Percentiles rank a stretch among this genome's conserved stretches.
phyloP scores from a whole-genome alignment of 2,888 invertebrate species.

The Rhyacophila evoluta region DNA sequence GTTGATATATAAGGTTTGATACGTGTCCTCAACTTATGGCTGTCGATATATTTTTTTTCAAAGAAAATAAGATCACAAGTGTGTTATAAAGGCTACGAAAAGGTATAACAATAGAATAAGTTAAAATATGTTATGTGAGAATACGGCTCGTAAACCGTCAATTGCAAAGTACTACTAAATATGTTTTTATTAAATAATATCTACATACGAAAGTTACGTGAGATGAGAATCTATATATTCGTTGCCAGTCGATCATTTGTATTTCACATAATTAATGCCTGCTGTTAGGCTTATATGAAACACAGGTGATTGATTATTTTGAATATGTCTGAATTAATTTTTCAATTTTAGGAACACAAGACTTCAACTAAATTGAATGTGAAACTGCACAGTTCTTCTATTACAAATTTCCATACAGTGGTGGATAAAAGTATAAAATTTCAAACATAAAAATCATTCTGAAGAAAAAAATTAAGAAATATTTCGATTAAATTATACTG shows the following conservation, averaged over 20 bases:
- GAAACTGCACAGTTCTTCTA: slow-evolving; percentile 4
- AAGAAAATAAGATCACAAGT: too few relatives aligned
- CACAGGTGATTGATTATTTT: slow-evolving; percentile 18
- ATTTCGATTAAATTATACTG: too few relatives aligned
- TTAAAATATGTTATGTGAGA: too few relatives aligned
- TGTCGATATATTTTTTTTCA: too few relatives aligned
- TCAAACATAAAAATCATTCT: too few relatives aligned
- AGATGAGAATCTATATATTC: background rate
- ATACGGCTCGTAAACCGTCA: too few relatives aligned
- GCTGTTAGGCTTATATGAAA: slow-evolving; percentile 10
- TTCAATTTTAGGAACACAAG: slow-evolving; percentile 8
- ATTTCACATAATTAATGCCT: slow-evolving; percentile 5
- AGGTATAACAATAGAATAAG: too few relatives aligned
- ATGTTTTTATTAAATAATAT: background rate
- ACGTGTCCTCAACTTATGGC: too few relatives aligned
- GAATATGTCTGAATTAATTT: slow-evolving; percentile 20
- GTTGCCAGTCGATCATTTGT: slow-evolving; percentile 8
- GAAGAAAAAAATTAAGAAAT: too few relatives aligned
- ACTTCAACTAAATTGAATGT: slow-evolving; percentile 13
- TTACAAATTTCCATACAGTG: background rate
- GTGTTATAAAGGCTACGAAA: too few relatives aligned
- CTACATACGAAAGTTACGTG: background rate
- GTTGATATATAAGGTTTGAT: too few relatives aligned
- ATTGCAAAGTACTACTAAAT: too few relatives aligned
- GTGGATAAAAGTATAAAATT: background rate